Evolutionary conservation across 2,113 vertebrate species (phyloP).

Genomic region (Brachirus orientalis): DNA sequence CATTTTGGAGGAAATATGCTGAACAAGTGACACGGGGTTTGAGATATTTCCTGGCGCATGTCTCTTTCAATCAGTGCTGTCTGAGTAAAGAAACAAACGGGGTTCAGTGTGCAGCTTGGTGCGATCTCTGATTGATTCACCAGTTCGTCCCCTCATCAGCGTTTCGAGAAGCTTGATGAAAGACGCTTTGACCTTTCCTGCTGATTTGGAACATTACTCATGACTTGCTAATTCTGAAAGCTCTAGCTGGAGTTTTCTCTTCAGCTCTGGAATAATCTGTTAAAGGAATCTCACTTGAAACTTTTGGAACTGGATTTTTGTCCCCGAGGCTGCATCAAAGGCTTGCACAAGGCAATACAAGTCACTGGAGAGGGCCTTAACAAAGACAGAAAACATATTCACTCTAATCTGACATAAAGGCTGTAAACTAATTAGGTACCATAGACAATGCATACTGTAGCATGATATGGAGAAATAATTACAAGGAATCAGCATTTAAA

Average conservation of each 20-base stretch:
- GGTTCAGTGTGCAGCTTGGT: slow-evolving; percentile 21
- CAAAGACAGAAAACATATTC: slow-evolving; percentile 17
- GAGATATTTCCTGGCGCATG: slow-evolving; percentile 57
- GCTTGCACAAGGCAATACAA: slow-evolving; percentile 10
- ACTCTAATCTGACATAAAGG: slow-evolving; percentile 11
- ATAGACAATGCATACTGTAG: slow-evolving; percentile 1
- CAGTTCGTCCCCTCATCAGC: slow-evolving; percentile 51
- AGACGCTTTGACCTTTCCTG: slow-evolving; percentile 53
- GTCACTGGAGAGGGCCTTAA: too few species aligned
- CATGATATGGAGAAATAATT: slow-evolving; percentile 14
- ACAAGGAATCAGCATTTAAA: too few species aligned
- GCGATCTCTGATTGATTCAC: slow-evolving; percentile 46
- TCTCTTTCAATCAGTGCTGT: slow-evolving; percentile 44
- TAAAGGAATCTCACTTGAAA: slow-evolving; percentile 39
- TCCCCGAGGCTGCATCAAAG: slow-evolving; percentile 15
- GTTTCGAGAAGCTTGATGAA: slow-evolving; percentile 50
- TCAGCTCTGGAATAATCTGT: slow-evolving; percentile 40
- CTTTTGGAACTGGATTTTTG: slow-evolving; percentile 16
- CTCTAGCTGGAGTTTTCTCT: slow-evolving; percentile 33
- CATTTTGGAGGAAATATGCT: slow-evolving; percentile 45
- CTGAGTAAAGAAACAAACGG: slow-evolving; percentile 28
- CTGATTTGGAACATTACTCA: slow-evolving; percentile 64
- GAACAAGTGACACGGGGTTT: slow-evolving; percentile 33
- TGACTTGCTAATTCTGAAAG: slow-evolving; percentile 32
- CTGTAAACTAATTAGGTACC: slow-evolving; percentile 5